Evolutionary conservation across 1,140 invertebrate genomes (phyloP).

Genomic region (Colletes latitarsis): DNA sequence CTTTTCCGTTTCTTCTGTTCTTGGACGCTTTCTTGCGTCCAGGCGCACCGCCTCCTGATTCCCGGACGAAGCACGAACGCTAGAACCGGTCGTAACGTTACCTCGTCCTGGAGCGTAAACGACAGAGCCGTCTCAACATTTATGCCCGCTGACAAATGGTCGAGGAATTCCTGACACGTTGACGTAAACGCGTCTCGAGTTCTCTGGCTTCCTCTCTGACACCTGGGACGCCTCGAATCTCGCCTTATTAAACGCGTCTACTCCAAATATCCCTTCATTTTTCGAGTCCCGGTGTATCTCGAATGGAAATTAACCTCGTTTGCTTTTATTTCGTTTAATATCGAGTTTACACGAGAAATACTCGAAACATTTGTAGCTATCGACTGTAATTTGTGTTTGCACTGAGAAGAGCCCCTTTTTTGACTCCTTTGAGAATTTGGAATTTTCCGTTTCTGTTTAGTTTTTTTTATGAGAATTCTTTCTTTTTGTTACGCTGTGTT

Average conservation of each 20-base stretch:
- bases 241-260: slow-evolving; percentile 59
- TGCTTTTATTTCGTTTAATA: slow-evolving; percentile 6
- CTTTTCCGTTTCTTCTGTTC: not conserved
- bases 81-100: slow-evolving; percentile 51
- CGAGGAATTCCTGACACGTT: slow-evolving; percentile 31
- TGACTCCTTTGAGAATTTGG: no score
- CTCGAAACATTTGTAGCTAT: no score
- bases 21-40: not conserved
- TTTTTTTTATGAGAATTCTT: no score
- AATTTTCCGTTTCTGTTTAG: no score
- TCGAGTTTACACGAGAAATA: not conserved
- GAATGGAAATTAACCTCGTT: slow-evolving; percentile 22
- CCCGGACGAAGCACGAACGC: slow-evolving; percentile 9
- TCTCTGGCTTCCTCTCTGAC: slow-evolving; percentile 12
- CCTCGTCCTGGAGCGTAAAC: slow-evolving; percentile 26
- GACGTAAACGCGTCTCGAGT: slow-evolving; percentile 31
- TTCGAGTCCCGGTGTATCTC: not conserved
- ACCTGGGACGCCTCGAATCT: slow-evolving; percentile 68
- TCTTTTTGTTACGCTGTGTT: no score
- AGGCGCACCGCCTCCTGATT: not conserved
- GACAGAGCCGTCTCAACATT: slow-evolving; percentile 45
- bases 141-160: slow-evolving; percentile 45
- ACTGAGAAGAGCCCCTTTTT: no score
- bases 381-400: no score
- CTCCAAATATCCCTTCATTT: not conserved